A percentile compares a stretch with the other conserved stretches of the same genome.
phyloP scores from a whole-genome alignment of 23 tunicate genomes.

The Botrylloides violaceus region DNA sequence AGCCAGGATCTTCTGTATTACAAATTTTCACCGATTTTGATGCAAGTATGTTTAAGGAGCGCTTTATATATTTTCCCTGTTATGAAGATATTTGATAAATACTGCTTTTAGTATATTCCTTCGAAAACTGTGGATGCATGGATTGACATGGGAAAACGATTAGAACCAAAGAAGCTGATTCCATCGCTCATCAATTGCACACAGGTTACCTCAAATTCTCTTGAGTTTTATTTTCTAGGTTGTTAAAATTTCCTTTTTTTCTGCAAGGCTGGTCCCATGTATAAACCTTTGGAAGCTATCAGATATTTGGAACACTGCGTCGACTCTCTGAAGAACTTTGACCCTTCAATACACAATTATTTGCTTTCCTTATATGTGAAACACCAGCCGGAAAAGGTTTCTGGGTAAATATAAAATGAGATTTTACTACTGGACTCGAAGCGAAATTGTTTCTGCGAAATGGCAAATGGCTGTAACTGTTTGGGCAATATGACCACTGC shows the following conservation, averaged over 20 bases:
- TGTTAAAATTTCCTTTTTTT: too few species aligned
- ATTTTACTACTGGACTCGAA: too few species aligned
- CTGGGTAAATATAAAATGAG: too few species aligned
- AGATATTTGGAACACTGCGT: slow-evolving; percentile 67
- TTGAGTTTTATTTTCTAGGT: too few species aligned
- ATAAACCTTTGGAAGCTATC: slow-evolving; percentile 41
- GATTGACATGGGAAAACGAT: slow-evolving; percentile 40
- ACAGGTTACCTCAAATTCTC: slow-evolving; percentile 26
- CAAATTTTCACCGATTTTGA: slow-evolving; percentile 74
- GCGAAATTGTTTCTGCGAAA: too few species aligned
- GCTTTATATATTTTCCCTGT: neutral
- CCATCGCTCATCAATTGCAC: slow-evolving; percentile 78
- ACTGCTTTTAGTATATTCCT: slow-evolving; percentile 51
- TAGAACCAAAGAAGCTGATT: slow-evolving; percentile 55
- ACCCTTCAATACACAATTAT: slow-evolving; percentile 80
- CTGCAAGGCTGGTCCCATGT: neutral
- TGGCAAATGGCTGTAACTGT: too few species aligned
- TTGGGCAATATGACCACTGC: too few species aligned
- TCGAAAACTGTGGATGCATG: slow-evolving; percentile 52
- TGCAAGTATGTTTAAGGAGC: slow-evolving; percentile 47
- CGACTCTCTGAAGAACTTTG: slow-evolving; percentile 26
- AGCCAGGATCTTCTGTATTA: slow-evolving; percentile 59
- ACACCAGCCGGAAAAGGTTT: slow-evolving; percentile 52
- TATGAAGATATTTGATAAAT: neutral
- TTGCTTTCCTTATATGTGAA: slow-evolving; percentile 73